Evolutionary conservation across 2,797 vertebrate species (phyloP).

Genomic region (Hippocampus kuda): DNA sequence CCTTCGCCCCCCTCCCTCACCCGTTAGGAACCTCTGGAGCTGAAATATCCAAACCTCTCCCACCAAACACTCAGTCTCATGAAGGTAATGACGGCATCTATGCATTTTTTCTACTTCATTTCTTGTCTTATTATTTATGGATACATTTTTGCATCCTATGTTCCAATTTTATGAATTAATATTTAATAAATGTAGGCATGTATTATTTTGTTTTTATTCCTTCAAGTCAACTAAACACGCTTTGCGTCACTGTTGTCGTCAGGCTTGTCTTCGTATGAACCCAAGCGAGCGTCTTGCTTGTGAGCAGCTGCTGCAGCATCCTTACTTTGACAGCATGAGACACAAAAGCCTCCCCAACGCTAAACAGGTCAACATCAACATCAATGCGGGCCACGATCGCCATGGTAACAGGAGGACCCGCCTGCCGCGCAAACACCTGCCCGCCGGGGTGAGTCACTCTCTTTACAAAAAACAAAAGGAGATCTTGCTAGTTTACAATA

Average conservation of each 20-base stretch:
- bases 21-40: constrained; percentile 78
- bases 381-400: constrained; percentile 58
- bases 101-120: no score
- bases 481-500: background rate
- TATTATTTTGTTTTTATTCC: no score
- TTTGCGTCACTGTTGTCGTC: background rate
- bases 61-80: constrained; percentile 77
- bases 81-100: no score
- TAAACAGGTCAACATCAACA: constrained; percentile 30
- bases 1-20: background rate
- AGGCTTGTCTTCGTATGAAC: constrained; percentile 88
- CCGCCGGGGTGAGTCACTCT: constrained; percentile 68
- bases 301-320: constrained; percentile 81
- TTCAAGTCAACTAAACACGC: no score
- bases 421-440: constrained; percentile 67
- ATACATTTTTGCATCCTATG: no score
- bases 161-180: no score
- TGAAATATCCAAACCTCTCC: constrained; percentile 80
- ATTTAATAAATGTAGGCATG: no score
- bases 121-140: no score
- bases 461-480: background rate
- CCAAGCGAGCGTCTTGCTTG: constrained; percentile 78
- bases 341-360: constrained; percentile 51
- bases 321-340: constrained; percentile 80
- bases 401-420: constrained; percentile 59